These are phyloP conservation scores for Apis cerana DNA, from an alignment of 1,140 invertebrate species.

Conservation along the genomic window DNA sequence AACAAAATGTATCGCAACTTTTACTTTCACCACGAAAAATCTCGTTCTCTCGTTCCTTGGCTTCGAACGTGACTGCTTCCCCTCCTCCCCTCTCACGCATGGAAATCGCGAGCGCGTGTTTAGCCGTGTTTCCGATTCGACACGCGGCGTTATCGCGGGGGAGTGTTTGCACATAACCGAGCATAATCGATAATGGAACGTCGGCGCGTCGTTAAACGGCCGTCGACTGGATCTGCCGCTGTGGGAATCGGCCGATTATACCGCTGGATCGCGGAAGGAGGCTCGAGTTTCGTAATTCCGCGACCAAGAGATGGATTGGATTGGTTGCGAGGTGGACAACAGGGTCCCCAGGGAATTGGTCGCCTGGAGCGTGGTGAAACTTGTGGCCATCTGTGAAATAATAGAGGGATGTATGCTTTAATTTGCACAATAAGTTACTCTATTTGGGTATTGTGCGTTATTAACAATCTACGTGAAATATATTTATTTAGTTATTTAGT, in stretches of 20 bases:
- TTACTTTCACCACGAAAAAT: too few species aligned
- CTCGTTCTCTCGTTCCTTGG: too few species aligned
- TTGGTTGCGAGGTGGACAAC: not conserved
- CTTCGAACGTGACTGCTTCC: too few species aligned
- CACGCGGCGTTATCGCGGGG: constrained; percentile 26
- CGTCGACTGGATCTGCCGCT: not conserved
- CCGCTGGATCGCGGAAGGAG: constrained; percentile 32
- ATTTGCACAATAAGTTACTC: too few species aligned
- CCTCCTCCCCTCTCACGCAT: constrained; percentile 22
- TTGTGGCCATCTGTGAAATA: not conserved
- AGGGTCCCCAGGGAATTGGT: not conserved
- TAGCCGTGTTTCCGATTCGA: not conserved
- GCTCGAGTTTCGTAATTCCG: constrained; percentile 40
- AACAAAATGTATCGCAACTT: too few species aligned
- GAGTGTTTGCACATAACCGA: constrained; percentile 35
- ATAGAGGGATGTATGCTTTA: not conserved
- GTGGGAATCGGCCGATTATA: constrained; percentile 32
- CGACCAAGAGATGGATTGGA: not conserved
- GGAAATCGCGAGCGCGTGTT: constrained; percentile 29
- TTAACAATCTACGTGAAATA: too few species aligned
- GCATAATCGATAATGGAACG: constrained; percentile 55
- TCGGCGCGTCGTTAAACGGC: constrained; percentile 16
- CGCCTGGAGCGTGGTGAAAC: not conserved
- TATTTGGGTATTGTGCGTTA: too few species aligned
- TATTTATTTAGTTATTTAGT: too few species aligned